phyloP scores from a whole-genome alignment of 2,888 invertebrate species.

The Bhutanitis thaidina region DNA sequence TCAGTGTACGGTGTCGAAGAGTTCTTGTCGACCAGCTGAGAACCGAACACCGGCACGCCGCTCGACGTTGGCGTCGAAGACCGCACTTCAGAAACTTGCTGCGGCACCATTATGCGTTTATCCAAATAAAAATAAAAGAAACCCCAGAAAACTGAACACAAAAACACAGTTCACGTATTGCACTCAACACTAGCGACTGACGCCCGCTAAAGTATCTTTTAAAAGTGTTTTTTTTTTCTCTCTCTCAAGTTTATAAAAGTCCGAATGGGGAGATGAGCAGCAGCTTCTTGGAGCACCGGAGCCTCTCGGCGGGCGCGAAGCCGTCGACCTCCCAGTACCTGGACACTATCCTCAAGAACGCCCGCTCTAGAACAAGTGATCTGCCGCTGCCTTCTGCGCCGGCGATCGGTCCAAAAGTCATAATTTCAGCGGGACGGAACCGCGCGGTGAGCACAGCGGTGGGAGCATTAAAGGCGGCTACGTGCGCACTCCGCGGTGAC shows the following conservation, averaged over 20 bases:
- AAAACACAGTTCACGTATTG: slow-evolving; percentile 73
- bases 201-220: slow-evolving; percentile 46
- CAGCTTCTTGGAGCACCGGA: slow-evolving; percentile 56
- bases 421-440: slow-evolving; percentile 73
- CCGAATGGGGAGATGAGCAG: slow-evolving; percentile 52
- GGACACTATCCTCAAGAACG: slow-evolving; percentile 75
- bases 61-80: slow-evolving; percentile 81
- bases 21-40: slow-evolving; percentile 92
- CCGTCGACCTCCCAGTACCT: slow-evolving; percentile 73
- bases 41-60: slow-evolving; percentile 90
- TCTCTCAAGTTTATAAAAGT: slow-evolving; percentile 51
- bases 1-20: slow-evolving; percentile 98
- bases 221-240: slow-evolving; percentile 25
- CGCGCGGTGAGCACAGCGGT: slow-evolving; percentile 70
- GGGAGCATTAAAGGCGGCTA: slow-evolving; percentile 70
- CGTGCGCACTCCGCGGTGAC: slow-evolving; percentile 69
- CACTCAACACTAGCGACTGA: slow-evolving; percentile 61
- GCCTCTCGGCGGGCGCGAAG: slow-evolving; percentile 65
- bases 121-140: slow-evolving; percentile 33
- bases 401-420: slow-evolving; percentile 76
- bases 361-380: slow-evolving; percentile 67
- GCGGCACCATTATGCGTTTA: slow-evolving; percentile 85
- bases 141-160: slow-evolving; percentile 24
- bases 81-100: slow-evolving; percentile 82
- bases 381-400: slow-evolving; percentile 70